phyloP scores from a whole-genome alignment of 2,888 invertebrate species.

The Lobophora halterata region DNA sequence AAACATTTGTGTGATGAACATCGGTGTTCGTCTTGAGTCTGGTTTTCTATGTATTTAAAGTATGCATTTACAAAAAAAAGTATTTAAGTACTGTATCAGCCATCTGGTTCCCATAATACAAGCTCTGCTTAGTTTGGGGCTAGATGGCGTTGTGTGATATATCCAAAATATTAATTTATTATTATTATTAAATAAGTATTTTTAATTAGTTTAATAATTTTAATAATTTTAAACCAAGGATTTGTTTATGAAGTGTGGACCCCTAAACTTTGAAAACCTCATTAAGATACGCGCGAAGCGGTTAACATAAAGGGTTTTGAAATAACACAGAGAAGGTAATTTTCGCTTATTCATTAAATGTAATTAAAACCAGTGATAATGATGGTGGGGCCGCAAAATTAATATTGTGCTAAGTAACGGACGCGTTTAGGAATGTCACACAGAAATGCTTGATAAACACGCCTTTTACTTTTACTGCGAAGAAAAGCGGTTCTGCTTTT shows the following conservation, averaged over 20 bases:
- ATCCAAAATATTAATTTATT: too few relatives aligned
- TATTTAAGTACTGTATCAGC: too few relatives aligned
- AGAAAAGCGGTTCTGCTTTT: too few relatives aligned
- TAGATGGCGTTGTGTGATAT: too few relatives aligned
- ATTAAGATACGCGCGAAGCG: slow-evolving; percentile 67
- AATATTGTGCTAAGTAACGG: slow-evolving; percentile 50
- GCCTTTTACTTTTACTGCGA: too few relatives aligned
- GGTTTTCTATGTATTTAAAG: too few relatives aligned
- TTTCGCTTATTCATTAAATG: slow-evolving; percentile 78
- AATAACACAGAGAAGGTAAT: slow-evolving; percentile 75
- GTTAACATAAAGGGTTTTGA: slow-evolving; percentile 62
- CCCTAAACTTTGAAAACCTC: slow-evolving; percentile 68
- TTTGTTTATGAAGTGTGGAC: slow-evolving; percentile 8
- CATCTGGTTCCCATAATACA: too few relatives aligned
- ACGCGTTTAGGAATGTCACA: slow-evolving; percentile 35
- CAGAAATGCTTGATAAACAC: background rate
- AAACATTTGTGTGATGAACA: too few relatives aligned
- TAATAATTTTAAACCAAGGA: background rate
- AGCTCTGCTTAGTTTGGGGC: too few relatives aligned
- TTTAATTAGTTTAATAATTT: background rate
- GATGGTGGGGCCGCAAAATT: slow-evolving; percentile 55
- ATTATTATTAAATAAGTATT: too few relatives aligned
- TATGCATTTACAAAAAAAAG: too few relatives aligned
- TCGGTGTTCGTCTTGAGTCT: too few relatives aligned
- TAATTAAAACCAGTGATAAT: slow-evolving; percentile 72